Evolutionary conservation across 2,888 invertebrate species (phyloP), one percentile per base, ranked within the genome.

Genomic region (Xiphydria camelus): DNA sequence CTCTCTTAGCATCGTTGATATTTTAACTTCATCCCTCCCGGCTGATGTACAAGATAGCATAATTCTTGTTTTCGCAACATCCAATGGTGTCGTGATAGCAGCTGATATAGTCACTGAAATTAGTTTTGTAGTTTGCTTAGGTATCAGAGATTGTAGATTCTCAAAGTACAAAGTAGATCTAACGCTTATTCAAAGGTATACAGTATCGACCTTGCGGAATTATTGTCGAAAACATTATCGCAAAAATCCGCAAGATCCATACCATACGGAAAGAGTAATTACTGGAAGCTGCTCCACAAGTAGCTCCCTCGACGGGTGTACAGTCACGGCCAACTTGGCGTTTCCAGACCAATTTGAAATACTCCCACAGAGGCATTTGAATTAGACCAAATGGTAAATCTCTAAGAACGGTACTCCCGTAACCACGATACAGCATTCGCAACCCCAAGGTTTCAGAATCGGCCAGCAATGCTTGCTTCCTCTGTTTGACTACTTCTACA

Each of bases 311-410:
- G 57, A 84, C 77, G 0, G 88, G 83, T 31, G 81, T 78, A 26
- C 84, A 78, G 14, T 74, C 70, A 4, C 68, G 59, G 3, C 50
- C 25, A 1, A 63, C 53, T 2, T 51, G 52, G 18, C 39, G 49
- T 25, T 57, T 78, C 77, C 83, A 84, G 18, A 75, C 73, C 0
- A 77, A 65, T 79, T 97, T 98, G 37, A 96, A 80, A 62, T 84
- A 83, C 76, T 99, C 99, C 93, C 98, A 96, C 2, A 96, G 73
- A 0, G 98, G 97, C 78, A 96, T 91, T 77, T 99, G 96, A 45
- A 99, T 89, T 41, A 95, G 82, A 14, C 95, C 91, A 78, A 98
- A 99, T 0, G 99, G 98, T 47, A 98, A 83, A 76, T 97, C 96
- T 4, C 90, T 76, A 61, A 83, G 70, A 10, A 91, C 77, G 0